These are phyloP conservation scores for Epizoanthus ramosus DNA, from an alignment of 92 coral and sea anemone genomes.

Conservation along the genomic window DNA sequence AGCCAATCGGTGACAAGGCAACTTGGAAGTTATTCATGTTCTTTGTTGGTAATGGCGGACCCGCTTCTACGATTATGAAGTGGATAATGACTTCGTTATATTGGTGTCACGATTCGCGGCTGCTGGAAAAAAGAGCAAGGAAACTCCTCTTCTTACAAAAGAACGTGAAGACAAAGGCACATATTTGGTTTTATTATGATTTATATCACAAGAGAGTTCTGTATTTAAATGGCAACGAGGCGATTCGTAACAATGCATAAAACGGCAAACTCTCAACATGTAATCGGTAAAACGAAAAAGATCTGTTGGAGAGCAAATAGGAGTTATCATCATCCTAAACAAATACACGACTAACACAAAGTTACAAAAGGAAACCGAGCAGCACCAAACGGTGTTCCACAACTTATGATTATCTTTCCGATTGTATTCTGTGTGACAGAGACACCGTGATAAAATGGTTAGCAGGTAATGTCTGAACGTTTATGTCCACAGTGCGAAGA, in stretches of 20 bases:
- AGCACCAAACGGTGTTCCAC: not conserved
- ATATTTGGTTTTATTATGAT: slow-evolving; percentile 35
- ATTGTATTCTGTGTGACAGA: not conserved
- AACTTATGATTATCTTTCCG: slow-evolving; percentile 24
- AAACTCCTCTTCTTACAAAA: not conserved
- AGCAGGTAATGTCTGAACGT: not conserved
- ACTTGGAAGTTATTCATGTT: slow-evolving; percentile 41
- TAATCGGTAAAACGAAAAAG: not conserved
- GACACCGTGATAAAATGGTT: slow-evolving; percentile 13
- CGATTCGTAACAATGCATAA: not conserved
- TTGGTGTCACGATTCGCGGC: slow-evolving; percentile 18
- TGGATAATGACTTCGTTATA: slow-evolving; percentile 37
- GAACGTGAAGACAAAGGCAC: not conserved
- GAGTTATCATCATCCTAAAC: not conserved
- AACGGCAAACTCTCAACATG: slow-evolving; percentile 3
- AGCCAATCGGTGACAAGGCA: slow-evolving; percentile 29
- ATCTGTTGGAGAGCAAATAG: not conserved
- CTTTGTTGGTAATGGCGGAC: slow-evolving; percentile 52
- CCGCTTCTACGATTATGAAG: slow-evolving; percentile 15
- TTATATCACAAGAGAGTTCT: not conserved
- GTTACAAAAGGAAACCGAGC: not conserved
- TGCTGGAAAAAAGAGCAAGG: not conserved
- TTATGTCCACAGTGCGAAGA: slow-evolving; percentile 14
- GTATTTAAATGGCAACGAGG: slow-evolving; percentile 23
- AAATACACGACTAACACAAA: not conserved